Evolutionary conservation across 2,797 vertebrate species (phyloP), one percentile per base, ranked within the genome.

Genomic region (Kryptolebias ocellatus): DNA sequence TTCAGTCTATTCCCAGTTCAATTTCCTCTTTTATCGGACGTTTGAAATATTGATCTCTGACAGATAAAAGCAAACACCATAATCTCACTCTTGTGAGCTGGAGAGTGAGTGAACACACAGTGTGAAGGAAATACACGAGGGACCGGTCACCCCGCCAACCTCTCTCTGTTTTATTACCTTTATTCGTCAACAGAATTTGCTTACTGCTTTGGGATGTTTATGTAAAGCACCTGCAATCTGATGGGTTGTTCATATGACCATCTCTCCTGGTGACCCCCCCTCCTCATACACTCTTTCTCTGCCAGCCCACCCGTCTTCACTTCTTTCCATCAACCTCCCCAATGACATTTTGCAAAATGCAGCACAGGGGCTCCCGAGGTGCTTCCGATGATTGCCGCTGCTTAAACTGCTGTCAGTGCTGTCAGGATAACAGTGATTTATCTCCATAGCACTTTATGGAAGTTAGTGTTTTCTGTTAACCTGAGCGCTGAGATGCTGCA

Each of bases 1-100:
- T 98, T 94, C 95, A 94, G 95, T 95, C 97, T 98, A 98, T 98
- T 98, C 98, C 98, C 98, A 98, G 97, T 97, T 97, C 97, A 99
- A 99, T 99, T 97, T 98, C 94, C 96, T 96, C 96, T 98, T 99
- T 99, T 98, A 99, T 98, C 96, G 94, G 94, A 98, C 95, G 95
- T 98, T 98, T 99, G 97, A 98, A 99, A 98, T 99, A 99, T 99
- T 99, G 98, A 99, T 99, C 96, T 95, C 95, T 96, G 97, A 98
- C 98, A 98, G 98, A 99, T 99, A 98, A 99, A 98, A 98, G 98
- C 97, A 98, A 99, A 98, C 97, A 96, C 96, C 96, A 97, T 98
- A 98, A 98, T 99, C 97, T 98, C 94, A 93, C 94, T 72, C 83
- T 94, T 95, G 94, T 94, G 93, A 93, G 92, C 92, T 90, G 88